Evolutionary conservation across 2,888 invertebrate species (phyloP), one percentile per base, ranked within the genome.

Genomic region (Conops quadrifasciatus): DNA sequence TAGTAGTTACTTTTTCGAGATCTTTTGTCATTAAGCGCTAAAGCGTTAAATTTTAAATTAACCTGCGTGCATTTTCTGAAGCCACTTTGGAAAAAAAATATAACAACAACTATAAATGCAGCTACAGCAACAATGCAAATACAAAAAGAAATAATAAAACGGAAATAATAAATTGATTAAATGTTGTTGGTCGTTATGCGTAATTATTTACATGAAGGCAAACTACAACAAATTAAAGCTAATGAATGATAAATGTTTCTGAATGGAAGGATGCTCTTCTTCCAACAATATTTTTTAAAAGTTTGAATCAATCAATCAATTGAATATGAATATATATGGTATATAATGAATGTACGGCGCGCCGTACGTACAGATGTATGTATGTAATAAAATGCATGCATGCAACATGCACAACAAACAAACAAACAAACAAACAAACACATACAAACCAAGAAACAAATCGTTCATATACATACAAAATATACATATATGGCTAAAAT

Each of bases 401-500:
- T 11, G 63, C 67, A 43, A 71, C 72, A 59, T 67, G 72, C 49
- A 71, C 30, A 63, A 64, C 53, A 69, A 56, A 65, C 62, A 71
- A 64, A 65, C 56, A 68, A 51, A 71, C 65, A 53, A 67, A 49
- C 51, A 72, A 43, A 71, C 72, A 59, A 67, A 71, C 49, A 71
- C 30, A 63, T 67, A 64, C 53, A 69, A 56, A 65, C 62, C 70
- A 64, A 65, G 51, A 68, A 51, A 71, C 65, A 53, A 67, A 49
- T 65, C 72, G 70, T 70, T 65, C 5, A 75, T 74, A 76, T 77
- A 80, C 77, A 77, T 75, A 80, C 77, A 81, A 59, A 71, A 72
- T 74, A 75, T 75, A 76, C 75, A 81, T 80, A 83, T 81, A 85
- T 85, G 84, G 86, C 85, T 85, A 86, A 83, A 85, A 86, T 86